Conservation (phyloP, 2,113 vertebrate species). For the Anser brachyrhynchus region DNA sequence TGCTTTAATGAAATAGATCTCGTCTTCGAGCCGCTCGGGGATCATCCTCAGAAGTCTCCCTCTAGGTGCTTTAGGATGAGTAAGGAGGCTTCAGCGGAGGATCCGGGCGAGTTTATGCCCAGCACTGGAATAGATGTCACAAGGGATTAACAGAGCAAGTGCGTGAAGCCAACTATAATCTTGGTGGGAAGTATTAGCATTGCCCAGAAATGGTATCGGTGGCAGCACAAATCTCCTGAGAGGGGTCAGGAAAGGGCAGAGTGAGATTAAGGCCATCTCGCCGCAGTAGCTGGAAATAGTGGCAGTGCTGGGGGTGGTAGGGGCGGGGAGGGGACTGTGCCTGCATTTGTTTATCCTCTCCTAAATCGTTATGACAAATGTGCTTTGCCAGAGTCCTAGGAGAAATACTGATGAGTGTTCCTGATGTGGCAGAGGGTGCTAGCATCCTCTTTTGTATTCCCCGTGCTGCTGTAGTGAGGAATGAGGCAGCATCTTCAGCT, state of each 20-base stretch:
- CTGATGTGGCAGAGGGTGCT: neutral
- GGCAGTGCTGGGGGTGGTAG: neutral
- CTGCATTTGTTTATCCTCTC: neutral
- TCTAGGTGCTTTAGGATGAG: neutral
- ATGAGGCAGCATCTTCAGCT: neutral
- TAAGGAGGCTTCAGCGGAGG: constrained; percentile 22
- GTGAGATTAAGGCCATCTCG: neutral
- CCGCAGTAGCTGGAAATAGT: neutral
- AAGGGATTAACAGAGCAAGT: neutral
- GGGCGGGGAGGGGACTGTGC: neutral
- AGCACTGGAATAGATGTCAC: neutral
- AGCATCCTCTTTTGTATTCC: constrained; percentile 10
- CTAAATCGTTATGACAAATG: constrained; percentile 2
- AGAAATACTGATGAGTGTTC: neutral
- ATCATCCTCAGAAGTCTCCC: constrained; percentile 10
- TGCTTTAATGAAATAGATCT: constrained; percentile 2
- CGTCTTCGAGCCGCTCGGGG: neutral
- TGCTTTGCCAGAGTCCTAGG: neutral
- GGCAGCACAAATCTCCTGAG: neutral
- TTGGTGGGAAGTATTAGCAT: neutral
- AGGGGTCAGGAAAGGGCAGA: neutral
- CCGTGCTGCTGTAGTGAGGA: neutral
- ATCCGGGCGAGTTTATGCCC: neutral
- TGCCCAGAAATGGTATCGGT: neutral
- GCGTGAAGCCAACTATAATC: constrained; percentile 2